Percentiles rank a stretch among this genome's conserved stretches.
Evolutionary conservation across 2,888 invertebrate species (phyloP).

Genomic region (Morpho deidamia): DNA sequence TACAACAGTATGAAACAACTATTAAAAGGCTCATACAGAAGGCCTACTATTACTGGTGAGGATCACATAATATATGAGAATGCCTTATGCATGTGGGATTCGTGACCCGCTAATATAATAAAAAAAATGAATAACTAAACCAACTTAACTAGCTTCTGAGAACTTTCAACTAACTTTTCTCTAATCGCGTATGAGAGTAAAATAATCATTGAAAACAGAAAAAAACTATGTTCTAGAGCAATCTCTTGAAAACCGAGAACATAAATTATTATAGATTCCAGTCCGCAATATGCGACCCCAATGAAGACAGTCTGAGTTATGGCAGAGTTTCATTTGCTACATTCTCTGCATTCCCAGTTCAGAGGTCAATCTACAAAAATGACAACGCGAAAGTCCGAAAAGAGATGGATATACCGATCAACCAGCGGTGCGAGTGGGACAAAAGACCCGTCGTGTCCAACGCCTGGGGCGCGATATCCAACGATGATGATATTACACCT

Average conservation of each 20-base stretch:
- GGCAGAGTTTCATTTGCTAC: conserved; percentile 51
- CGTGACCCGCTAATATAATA: no score
- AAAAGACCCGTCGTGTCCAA: conserved; percentile 38
- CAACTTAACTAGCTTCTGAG: no score
- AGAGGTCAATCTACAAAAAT: conserved; percentile 69
- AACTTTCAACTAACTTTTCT: no score
- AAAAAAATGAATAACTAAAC: no score
- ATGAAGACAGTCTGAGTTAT: conserved; percentile 39
- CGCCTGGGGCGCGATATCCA: conserved; percentile 54
- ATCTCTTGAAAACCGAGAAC: neutral
- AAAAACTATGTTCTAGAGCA: no score
- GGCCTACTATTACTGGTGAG: no score
- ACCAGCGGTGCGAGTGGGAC: conserved; percentile 32
- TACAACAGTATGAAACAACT: no score
- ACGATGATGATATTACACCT: conserved; percentile 57
- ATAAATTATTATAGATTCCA: conserved; percentile 1
- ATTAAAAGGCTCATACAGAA: no score
- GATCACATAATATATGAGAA: no score
- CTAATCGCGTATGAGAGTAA: no score
- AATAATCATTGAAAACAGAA: no score
- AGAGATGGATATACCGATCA: conserved; percentile 25
- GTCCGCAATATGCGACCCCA: conserved; percentile 27
- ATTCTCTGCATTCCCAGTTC: conserved; percentile 55
- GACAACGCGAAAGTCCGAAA: conserved; percentile 53
- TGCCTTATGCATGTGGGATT: no score